Conservation (phyloP, 2,797 vertebrate species). For the Hydrocynus forskahlii region DNA sequence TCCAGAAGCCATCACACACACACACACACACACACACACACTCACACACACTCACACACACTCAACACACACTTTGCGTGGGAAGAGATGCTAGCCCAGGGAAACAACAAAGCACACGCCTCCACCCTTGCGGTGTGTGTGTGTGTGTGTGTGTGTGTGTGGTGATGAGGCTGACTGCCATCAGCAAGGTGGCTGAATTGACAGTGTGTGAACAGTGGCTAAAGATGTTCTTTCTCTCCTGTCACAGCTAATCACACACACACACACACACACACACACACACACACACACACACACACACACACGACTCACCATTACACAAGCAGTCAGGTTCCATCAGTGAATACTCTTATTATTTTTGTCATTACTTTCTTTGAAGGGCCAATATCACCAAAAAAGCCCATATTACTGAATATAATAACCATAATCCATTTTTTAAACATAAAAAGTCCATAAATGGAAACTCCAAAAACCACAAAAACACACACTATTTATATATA, state of each 20-base stretch:
- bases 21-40: neutral
- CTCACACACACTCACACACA: neutral
- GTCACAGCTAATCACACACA: neutral
- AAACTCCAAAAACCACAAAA: no score
- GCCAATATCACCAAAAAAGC: no score
- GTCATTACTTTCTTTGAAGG: no score
- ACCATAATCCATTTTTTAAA: no score
- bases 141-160: no score
- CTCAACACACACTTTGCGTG: no score
- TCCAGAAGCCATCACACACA: constrained; percentile 30
- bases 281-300: neutral
- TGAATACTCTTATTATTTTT: no score
- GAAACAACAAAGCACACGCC: constrained; percentile 21
- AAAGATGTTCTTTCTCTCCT: neutral
- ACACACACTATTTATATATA: no score
- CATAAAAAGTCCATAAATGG: no score
- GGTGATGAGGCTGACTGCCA: neutral
- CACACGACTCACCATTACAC: no score
- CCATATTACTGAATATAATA: no score
- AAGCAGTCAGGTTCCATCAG: no score
- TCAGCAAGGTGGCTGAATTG: neutral
- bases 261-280: constrained; percentile 3
- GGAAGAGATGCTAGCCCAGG: constrained; percentile 25
- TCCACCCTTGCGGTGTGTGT: constrained; percentile 4
- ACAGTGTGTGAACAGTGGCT: neutral